Conservation (phyloP, 2,888 invertebrate species). For the Sthenelais limicola region DNA sequence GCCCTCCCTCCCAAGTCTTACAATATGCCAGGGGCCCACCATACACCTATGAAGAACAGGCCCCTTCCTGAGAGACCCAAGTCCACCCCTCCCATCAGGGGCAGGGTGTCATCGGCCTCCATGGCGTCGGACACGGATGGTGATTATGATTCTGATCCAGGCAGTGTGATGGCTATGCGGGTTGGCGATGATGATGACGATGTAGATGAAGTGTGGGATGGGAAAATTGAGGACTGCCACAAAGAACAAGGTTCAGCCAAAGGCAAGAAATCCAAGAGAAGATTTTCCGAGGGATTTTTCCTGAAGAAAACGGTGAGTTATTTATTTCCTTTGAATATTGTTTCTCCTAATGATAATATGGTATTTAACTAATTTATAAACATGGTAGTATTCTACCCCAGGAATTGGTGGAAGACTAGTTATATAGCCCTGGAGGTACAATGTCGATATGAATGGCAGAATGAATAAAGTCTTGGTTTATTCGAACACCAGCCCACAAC, state of each 20-base stretch:
- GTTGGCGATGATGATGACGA: neutral
- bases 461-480: too few species aligned
- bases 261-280: conserved; percentile 5
- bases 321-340: too few species aligned
- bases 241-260: neutral
- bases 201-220: conserved; percentile 24
- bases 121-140: conserved; percentile 34
- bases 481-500: too few species aligned
- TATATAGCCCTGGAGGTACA: too few species aligned
- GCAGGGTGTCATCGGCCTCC: conserved; percentile 2
- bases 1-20: conserved; percentile 13
- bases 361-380: too few species aligned
- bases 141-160: conserved; percentile 44
- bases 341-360: too few species aligned
- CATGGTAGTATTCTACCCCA: too few species aligned
- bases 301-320: conserved; percentile 15
- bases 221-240: conserved; percentile 21
- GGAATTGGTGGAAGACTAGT: too few species aligned
- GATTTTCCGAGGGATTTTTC: conserved; percentile 31
- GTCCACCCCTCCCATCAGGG: conserved; percentile 46
- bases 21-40: conserved; percentile 18
- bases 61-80: conserved; percentile 42
- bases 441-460: too few species aligned
- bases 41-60: neutral
- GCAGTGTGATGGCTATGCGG: conserved; percentile 10